Base-by-base conservation (phyloP, 1,140 invertebrate genomes). In the Habropoda laboriosa region DNA sequence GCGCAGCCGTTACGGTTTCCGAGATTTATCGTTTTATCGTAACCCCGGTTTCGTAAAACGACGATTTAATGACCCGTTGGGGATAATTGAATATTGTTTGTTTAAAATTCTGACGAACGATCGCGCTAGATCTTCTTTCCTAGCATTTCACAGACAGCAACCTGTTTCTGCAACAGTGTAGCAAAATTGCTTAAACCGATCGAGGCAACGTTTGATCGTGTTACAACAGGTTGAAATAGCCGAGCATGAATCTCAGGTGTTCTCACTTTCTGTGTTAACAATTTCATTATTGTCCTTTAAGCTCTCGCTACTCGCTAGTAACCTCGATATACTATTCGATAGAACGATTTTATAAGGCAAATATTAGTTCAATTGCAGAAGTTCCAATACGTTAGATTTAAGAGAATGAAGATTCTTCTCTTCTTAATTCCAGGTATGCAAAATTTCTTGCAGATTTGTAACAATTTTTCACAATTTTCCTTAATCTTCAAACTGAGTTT, bases 161-260 rank as follows among this genome's bases (percentile, higher is more conserved):
- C 27, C 51, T 40, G 35, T 68, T 45, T 32, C 32, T 51, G 63
- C 68, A 63, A 68, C 58, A 53, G 10, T 27, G 73, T 66, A 60
- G 55, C 47, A 71, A 82, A 78, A 58, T 82, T 83, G 53, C 81
- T 66, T 35, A 24, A 55, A 78, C 63, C 45, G 38, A 45, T 68
- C 30, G 35, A 40, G 51, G 47, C 24, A 74, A 57, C n/a, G 55
- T 35, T 30, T 42, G 21, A 35, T 67, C 45, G 8, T 74, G 32
- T 80, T 82, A 60, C 77, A 66, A 71, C 76, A 74, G 66, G 27
- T 58, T 66, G 30, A 79, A 42, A 60, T 42, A 55, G 55, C 27
- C 40, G 24, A n/a, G 61, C 80, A 68, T 42, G 75, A 72, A 78
- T 38, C 38, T 72, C 47, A 55, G 58, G 24, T 63, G 30, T 58